Percentiles rank a stretch among this genome's conserved stretches.
These are phyloP conservation scores for Threskiornis aethiopicus DNA, from an alignment of 2,797 vertebrate genomes.

Conservation along the genomic window DNA sequence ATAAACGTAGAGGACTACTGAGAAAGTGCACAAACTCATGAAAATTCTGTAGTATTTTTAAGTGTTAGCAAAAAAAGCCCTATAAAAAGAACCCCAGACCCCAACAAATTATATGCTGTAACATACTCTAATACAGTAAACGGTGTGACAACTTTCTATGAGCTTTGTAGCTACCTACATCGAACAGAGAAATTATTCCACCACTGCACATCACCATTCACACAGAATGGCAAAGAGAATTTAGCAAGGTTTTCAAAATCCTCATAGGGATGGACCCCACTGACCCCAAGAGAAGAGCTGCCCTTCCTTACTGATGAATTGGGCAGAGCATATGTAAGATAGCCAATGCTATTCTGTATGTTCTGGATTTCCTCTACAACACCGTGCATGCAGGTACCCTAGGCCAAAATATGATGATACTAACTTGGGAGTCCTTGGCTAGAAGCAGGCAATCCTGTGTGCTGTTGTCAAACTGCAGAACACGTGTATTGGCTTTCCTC, in stretches of 20 bases:
- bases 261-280: background rate
- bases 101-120: background rate
- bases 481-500: background rate
- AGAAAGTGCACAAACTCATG: background rate
- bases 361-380: background rate
- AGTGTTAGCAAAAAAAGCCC: background rate
- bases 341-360: background rate
- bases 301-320: background rate
- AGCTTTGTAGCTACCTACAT: background rate
- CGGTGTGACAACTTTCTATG: background rate
- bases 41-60: background rate
- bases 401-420: background rate
- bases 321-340: background rate
- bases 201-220: background rate
- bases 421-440: background rate
- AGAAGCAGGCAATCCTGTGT: background rate
- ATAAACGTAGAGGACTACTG: background rate
- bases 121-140: background rate
- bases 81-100: fast-evolving
- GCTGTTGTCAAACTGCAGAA: background rate
- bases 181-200: background rate
- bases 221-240: background rate
- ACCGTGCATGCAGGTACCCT: background rate
- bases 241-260: background rate
- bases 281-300: background rate